Base-by-base conservation (phyloP, 2,888 invertebrate species). In the Pyrrhia umbra region DNA sequence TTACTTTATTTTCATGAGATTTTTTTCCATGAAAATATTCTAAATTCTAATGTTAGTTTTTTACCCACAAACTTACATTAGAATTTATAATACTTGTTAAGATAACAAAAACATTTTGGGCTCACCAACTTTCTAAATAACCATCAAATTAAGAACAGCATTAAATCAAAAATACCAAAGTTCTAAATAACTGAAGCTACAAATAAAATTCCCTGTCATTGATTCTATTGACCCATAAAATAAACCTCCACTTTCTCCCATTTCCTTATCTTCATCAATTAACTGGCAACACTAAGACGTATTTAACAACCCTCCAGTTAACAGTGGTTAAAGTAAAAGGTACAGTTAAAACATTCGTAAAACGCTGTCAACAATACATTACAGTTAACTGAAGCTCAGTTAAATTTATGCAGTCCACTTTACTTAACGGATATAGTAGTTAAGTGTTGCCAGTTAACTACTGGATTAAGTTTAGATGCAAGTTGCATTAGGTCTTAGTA, bases 341-440 rank as follows among this genome's bases (percentile, higher is more conserved):
- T 46, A 45, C 58, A 52, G 55, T 79, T 69, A 62, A 76, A 69
- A 67, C 18, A 25, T 39, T n/a, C 27, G 54, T 78, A 59, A 71
- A 78, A 68, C 54, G 20, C 52, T 60, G 79, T 78, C 73, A 73
- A 69, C 61, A 57, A 27, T 49, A 23, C 25, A 42, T 34, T 67
- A 61, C 67, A 66, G 50, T 62, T 64, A 45, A 51, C 54, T 65
- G 49, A n/a, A 43, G 27, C 6, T 46, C 51, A 49, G 58, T 68
- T 61, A 66, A 72, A 52, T 79, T 72, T 71, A 75, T 79, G 55
- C 68, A 62, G 56, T 77, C 46, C 59, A 75, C 68, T 77, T 64
- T 61, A 64, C 54, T 77, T 57, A 75, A 47, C 51, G 61, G 2
- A 18, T 37, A 25, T 23, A 18, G 65, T 37, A 56, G 55, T 70